Evolutionary conservation across 2,888 invertebrate species (phyloP).

Genomic region (Erebia epiphron): DNA sequence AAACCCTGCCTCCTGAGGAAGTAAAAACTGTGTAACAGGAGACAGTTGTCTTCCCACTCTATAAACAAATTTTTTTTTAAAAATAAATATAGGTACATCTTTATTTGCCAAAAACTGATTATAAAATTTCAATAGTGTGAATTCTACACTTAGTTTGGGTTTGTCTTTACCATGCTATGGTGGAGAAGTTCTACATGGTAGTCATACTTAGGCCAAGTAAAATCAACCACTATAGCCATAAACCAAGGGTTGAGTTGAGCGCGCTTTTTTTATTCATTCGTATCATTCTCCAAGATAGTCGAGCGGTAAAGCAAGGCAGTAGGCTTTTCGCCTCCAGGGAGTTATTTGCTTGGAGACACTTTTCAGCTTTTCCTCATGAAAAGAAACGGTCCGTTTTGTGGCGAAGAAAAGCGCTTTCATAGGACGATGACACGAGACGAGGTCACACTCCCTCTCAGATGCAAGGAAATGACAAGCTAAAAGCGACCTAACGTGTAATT

Average conservation of each 20-base stretch:
- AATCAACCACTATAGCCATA: background rate
- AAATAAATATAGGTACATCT: no score
- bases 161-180: no score
- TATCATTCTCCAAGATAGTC: conserved; percentile 63
- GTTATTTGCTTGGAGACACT: conserved; percentile 82
- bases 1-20: no score
- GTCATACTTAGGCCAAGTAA: conserved; percentile 3
- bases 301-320: conserved; percentile 77
- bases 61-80: no score
- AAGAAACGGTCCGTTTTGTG: conserved; percentile 82
- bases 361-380: conserved; percentile 82
- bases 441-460: conserved; percentile 78
- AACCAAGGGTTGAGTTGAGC: conserved; percentile 11
- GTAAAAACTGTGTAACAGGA: no score
- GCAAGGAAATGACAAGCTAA: conserved; percentile 74
- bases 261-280: conserved; percentile 66
- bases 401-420: conserved; percentile 81
- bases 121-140: no score
- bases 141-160: no score
- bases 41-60: no score
- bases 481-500: conserved; percentile 77
- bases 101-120: no score
- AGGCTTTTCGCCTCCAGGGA: conserved; percentile 79
- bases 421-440: conserved; percentile 82
- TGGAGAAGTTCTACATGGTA: background rate